These are phyloP conservation scores for Galago senegalensis DNA, from an alignment of 2,797 vertebrate species.

Conservation along the genomic window DNA sequence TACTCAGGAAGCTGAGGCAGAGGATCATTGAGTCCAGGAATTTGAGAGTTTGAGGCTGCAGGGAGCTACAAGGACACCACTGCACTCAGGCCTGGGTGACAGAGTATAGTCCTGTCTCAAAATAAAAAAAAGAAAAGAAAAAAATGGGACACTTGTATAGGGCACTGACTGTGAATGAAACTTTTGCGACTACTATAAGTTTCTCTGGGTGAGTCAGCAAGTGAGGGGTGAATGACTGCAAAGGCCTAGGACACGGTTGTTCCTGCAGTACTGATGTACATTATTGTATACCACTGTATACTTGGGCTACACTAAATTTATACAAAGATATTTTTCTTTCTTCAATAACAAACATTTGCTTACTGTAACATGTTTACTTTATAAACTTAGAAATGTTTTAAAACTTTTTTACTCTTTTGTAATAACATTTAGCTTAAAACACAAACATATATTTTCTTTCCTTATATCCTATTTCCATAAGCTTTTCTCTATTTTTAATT, in stretches of 20 bases:
- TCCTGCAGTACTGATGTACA: fast-evolving
- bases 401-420: background rate
- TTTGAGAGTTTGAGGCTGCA: background rate
- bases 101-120: background rate
- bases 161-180: background rate
- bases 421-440: background rate
- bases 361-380: background rate
- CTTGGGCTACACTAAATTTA: background rate
- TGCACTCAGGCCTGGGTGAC: background rate
- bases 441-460: background rate
- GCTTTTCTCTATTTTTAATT: background rate
- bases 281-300: background rate
- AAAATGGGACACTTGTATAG: background rate
- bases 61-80: background rate
- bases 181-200: background rate
- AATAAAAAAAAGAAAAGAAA: background rate
- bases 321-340: background rate
- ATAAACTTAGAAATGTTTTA: background rate
- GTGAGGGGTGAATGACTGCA: background rate
- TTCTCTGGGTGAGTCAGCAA: background rate
- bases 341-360: background rate
- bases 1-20: background rate
- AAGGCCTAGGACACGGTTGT: background rate
- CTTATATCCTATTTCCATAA: background rate
- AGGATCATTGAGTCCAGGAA: background rate